Conservation (phyloP, 2,113 vertebrate species). For the Ascaphus truei region DNA sequence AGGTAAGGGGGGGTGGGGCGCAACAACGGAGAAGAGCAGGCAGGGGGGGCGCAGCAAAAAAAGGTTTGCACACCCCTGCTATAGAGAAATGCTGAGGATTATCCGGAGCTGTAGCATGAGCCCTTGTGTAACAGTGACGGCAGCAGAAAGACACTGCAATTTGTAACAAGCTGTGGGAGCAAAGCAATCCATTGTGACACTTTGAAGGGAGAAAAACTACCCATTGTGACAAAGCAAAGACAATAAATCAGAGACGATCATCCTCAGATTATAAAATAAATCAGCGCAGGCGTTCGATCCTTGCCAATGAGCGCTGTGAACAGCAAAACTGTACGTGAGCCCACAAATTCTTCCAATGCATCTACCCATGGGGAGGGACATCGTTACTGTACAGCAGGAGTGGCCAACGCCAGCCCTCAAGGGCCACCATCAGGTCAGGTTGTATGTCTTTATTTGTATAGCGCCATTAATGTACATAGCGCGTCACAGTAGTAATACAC, state of each 20-base stretch:
- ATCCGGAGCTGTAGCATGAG: background rate
- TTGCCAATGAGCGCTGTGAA: background rate
- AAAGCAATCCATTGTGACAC: slow-evolving; percentile 19
- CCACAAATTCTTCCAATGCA: too few species aligned
- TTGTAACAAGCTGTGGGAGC: slow-evolving; percentile 14
- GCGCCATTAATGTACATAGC: too few species aligned
- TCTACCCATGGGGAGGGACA: background rate
- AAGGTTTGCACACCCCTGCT: too few species aligned
- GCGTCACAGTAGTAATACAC: too few species aligned
- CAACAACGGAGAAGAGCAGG: too few species aligned
- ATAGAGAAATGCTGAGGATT: background rate
- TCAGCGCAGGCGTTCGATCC: background rate
- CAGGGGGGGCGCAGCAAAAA: too few species aligned
- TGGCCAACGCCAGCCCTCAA: too few species aligned
- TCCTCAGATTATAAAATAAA: slow-evolving; percentile 22
- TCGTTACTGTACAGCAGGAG: too few species aligned
- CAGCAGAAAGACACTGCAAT: slow-evolving; percentile 20
- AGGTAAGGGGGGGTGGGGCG: too few species aligned
- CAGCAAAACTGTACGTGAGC: background rate
- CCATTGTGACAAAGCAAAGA: slow-evolving; percentile 33
- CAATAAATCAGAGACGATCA: slow-evolving; percentile 28
- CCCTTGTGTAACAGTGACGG: slow-evolving; percentile 13
- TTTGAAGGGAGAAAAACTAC: slow-evolving; percentile 12
- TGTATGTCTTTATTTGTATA: too few species aligned
- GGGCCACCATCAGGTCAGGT: too few species aligned